These are phyloP conservation scores for Hirundichthys speculiger DNA, from an alignment of 2,113 vertebrate genomes.

Conservation along the genomic window DNA sequence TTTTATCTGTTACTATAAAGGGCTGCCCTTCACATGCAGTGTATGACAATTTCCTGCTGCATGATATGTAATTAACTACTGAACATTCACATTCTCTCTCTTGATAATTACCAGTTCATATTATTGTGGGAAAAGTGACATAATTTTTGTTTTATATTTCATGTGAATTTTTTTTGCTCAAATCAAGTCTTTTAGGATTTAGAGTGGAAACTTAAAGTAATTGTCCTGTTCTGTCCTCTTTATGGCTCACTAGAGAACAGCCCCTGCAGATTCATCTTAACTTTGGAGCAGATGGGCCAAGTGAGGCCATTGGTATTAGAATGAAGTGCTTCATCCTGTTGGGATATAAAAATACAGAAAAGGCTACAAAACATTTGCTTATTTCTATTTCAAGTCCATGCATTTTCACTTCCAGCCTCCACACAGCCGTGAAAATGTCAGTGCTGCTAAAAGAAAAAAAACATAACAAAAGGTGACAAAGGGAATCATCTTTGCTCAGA, in stretches of 20 bases:
- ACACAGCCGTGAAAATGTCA: constrained; percentile 44
- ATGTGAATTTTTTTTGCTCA: constrained; percentile 43
- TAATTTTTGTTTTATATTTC: constrained; percentile 30
- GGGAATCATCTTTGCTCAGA: constrained; percentile 2
- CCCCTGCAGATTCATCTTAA: constrained; percentile 36
- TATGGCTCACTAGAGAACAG: constrained; percentile 29
- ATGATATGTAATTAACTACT: constrained; percentile 45
- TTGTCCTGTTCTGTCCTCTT: constrained; percentile 48
- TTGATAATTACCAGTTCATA: constrained; percentile 49
- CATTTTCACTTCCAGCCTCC: not conserved
- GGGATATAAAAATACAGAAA: constrained; percentile 7
- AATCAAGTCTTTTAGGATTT: constrained; percentile 34
- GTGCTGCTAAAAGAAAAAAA: constrained; percentile 8
- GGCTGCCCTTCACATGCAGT: constrained; percentile 7
- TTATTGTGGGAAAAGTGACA: constrained; percentile 32
- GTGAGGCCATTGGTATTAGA: constrained; percentile 30
- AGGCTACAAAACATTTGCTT: constrained; percentile 15
- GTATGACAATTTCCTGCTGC: constrained; percentile 22
- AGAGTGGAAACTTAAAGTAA: constrained; percentile 48
- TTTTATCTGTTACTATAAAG: constrained; percentile 46
- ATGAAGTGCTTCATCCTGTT: constrained; percentile 41
- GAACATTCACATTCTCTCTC: constrained; percentile 36
- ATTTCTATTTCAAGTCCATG: constrained; percentile 22
- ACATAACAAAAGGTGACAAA: not conserved
- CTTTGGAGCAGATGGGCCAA: constrained; percentile 32